Base-by-base conservation (phyloP, 53 echinoderm and acorn worm species). In the Mesocentrotus franciscanus region DNA sequence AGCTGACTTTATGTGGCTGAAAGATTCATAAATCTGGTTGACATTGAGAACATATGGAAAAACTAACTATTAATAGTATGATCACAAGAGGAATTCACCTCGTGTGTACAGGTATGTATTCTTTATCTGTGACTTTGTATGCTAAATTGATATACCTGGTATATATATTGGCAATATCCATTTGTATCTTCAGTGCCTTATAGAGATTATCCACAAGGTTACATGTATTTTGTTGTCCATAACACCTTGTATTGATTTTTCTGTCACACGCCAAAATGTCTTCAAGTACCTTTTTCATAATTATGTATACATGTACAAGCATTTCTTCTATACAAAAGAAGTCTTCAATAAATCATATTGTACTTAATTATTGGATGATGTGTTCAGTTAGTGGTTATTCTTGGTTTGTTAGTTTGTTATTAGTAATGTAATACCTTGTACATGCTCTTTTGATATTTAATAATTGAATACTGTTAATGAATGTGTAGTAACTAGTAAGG, bases 301-400 rank as follows among this genome's bases (percentile, higher is more conserved):
- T 29, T 27, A 32, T 76, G 76, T 76, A 15, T 76, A 64, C 64
- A 18, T 18, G 18, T 64, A 20, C 18, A 18, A 15, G 64, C 64
- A 33, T 76, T 76, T 27, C 33, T 76, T 30, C 71, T 71, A 26
- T 10, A 8, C 30, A 76, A 76, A 75, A 33, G 12, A 76, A 76
- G 76, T 76, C 76, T 76, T 76, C 33, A 76, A 76, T 76, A 76
- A 76, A 76, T 76, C 76, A 32, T 30, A 76, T 32, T 30, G 33
- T 33, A 76, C 76, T 76, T 76, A 29, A 76, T 32, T 76, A 15
- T 76, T 33, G 4, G 30, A 15, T 32, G 4, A 30, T 12, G 33
- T 32, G 76, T 33, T 33, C 76, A 76, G 30, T 15, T 76, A 68
- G 5, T 68, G 68, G 68, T 68, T 8, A 5, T 68, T 61, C 17